phyloP scores from a whole-genome alignment of 1,140 invertebrate species.

The Harlomillsia oculata region DNA sequence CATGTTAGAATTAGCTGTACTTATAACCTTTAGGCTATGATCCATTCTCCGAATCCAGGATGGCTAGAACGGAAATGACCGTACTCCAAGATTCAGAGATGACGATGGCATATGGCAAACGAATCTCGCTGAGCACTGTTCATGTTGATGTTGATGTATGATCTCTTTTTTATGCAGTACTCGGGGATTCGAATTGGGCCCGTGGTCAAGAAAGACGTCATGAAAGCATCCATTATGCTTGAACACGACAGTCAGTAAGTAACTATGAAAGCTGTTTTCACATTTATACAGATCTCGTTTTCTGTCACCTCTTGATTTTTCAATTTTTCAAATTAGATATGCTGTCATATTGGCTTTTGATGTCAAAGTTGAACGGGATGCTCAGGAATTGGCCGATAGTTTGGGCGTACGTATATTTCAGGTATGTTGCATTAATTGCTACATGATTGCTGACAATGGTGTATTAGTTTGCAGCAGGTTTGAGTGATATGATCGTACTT shows the following conservation, averaged over 20 bases:
- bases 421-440: conserved; percentile 1
- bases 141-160: too few relatives aligned
- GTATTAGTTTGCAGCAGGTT: neutral
- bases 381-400: conserved; percentile 76
- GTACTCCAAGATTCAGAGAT: too few relatives aligned
- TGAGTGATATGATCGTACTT: conserved; percentile 45
- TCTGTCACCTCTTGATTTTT: conserved; percentile 2
- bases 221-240: conserved; percentile 98
- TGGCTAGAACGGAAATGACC: too few relatives aligned
- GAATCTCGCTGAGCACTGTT: too few relatives aligned
- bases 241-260: conserved; percentile 94
- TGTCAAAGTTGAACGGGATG: conserved; percentile 95
- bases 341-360: conserved; percentile 98
- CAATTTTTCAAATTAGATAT: conserved; percentile 52
- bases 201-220: conserved; percentile 98
- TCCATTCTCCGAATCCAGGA: too few relatives aligned
- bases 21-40: too few relatives aligned
- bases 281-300: neutral
- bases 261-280: neutral
- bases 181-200: conserved; percentile 97
- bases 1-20: too few relatives aligned
- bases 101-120: too few relatives aligned
- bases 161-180: conserved; percentile 53
- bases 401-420: conserved; percentile 26
- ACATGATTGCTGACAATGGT: neutral